Base-by-base conservation (phyloP, 2,888 invertebrate genomes). In the Cerceris ruficornis region DNA sequence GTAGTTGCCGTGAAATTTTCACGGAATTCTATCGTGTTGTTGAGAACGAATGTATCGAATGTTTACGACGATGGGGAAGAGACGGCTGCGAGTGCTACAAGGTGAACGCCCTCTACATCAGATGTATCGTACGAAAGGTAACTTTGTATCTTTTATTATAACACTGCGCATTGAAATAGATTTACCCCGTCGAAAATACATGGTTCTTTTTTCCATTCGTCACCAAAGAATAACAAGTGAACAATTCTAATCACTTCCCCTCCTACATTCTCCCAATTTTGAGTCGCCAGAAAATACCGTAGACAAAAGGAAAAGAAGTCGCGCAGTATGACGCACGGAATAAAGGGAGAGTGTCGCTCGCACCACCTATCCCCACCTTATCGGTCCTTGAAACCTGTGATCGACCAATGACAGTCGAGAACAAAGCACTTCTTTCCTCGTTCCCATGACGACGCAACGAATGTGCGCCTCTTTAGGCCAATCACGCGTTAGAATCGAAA, bases 101-200 rank as follows among this genome's bases (percentile, higher is more conserved):
- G 17, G 52, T 28, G 59, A 49, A 60, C 5, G 15, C 39, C 4
- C 28, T 28, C 49, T 55, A 13, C 77, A 60, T 49, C 49, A 43
- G 58, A 60, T 55, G 69, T 68, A 65, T 64, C 69, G 69, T 77
- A 68, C 71, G 73, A 81, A 81, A 77, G 73, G 57, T 77, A 77
- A 82, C 69, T 82, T 82, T 82, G 82, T 82, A 82, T 81, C 81
- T 81, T 82, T 82, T 82, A 81, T 82, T 82, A 82, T 82, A 80
- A 82, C 67, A 77, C 64, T 73, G 67, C 68, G 72, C 73, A 73
- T 73, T 76, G 72, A 81, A 81, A 80, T 81, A 81, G 80, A 81
- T 69, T 69, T 75, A 39, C 57, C 80, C 80, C 67, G 72, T 72
- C 71, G 58, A 78, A 71, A 60, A 14, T 8, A 58, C 62, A 49